These are phyloP conservation scores for Anas bahamensis DNA, from an alignment of 2,797 vertebrate genomes.

Conservation along the genomic window DNA sequence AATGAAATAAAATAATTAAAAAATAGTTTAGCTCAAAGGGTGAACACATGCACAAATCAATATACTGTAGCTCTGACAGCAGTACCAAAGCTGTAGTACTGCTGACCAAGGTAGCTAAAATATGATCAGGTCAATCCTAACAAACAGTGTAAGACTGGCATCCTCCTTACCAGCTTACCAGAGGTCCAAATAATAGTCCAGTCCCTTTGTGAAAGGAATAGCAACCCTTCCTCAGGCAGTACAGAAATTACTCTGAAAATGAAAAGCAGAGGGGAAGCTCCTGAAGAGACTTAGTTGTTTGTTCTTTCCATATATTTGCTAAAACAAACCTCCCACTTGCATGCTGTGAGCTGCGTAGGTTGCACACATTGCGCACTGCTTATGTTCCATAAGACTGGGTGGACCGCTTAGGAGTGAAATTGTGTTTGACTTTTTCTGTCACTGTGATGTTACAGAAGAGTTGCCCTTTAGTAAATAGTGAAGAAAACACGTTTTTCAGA, in stretches of 20 bases:
- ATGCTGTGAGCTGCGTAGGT: not conserved
- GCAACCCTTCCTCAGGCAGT: not conserved
- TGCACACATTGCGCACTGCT: not conserved
- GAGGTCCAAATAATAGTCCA: not conserved
- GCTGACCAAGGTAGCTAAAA: not conserved
- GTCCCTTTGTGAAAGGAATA: not conserved
- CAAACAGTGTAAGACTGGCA: not conserved
- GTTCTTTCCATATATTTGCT: not conserved
- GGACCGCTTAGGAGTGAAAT: not conserved
- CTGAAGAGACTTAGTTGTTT: not conserved
- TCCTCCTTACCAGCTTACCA: not conserved
- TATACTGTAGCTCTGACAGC: not conserved
- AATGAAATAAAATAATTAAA: not conserved
- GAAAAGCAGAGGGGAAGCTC: not conserved
- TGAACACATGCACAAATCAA: not conserved
- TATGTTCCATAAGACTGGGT: not conserved
- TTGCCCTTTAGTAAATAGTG: slow-evolving; percentile 15
- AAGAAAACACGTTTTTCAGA: slow-evolving; percentile 50
- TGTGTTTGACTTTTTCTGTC: slow-evolving; percentile 3
- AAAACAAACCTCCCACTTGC: not conserved
- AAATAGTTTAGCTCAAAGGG: not conserved
- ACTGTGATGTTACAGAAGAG: not conserved
- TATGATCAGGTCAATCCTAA: not conserved
- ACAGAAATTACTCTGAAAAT: not conserved
- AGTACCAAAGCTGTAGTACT: not conserved